Percentiles rank a stretch among this genome's conserved stretches.
These are phyloP conservation scores for Tolypeutes matacus DNA, from an alignment of 2,797 vertebrate species.

Conservation along the genomic window DNA sequence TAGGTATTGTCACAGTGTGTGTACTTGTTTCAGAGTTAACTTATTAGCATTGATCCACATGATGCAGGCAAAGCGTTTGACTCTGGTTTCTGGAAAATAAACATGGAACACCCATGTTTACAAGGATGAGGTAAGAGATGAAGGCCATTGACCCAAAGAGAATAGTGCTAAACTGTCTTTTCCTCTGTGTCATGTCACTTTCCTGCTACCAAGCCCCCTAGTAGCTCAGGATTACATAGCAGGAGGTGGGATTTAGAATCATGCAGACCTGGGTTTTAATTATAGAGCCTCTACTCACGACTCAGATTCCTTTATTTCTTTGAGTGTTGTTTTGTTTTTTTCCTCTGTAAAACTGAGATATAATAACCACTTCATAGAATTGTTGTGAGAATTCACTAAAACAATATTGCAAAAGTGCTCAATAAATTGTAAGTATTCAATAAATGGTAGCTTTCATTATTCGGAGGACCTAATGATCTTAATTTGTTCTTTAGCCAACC, in stretches of 20 bases:
- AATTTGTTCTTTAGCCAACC: not conserved
- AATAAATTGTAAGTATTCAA: not conserved
- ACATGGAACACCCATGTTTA: not conserved
- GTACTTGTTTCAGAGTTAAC: not conserved
- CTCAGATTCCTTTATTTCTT: not conserved
- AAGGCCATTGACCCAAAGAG: not conserved
- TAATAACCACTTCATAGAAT: not conserved
- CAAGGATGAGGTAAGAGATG: not conserved
- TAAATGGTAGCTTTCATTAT: not conserved
- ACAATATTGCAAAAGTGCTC: not conserved
- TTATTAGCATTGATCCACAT: not conserved
- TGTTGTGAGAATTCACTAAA: not conserved
- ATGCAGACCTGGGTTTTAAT: not conserved
- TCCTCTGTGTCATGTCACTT: not conserved
- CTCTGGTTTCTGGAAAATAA: conserved; percentile 28
- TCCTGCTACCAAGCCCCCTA: not conserved
- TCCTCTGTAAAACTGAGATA: not conserved
- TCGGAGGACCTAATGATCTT: not conserved
- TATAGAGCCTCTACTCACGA: not conserved
- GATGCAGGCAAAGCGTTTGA: not conserved
- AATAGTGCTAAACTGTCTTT: not conserved
- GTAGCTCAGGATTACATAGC: not conserved
- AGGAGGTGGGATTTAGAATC: not conserved
- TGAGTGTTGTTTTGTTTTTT: not conserved
- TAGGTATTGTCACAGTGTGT: not conserved